Conservation (phyloP, 2,797 vertebrate genomes). For the Amblyopsis hoosieri region DNA sequence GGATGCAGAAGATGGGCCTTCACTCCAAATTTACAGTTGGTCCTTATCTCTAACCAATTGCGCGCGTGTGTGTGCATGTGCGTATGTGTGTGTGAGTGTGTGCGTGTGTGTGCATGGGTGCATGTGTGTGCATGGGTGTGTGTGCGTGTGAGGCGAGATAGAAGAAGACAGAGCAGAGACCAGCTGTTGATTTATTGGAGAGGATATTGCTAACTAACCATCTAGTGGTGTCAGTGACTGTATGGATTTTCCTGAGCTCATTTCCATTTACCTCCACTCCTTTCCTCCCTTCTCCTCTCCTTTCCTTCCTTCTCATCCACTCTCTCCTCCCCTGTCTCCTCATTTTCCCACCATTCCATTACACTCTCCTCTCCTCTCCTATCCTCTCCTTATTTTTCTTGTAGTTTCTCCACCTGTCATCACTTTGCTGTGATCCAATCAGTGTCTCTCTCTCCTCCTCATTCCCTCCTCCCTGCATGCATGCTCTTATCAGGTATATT, state of each 20-base stretch:
- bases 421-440: neutral
- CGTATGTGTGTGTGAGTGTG: slow-evolving; percentile 23
- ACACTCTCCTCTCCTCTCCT: neutral
- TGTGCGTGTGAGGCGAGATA: slow-evolving; percentile 44
- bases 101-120: slow-evolving; percentile 22
- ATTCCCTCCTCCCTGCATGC: neutral
- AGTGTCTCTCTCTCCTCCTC: neutral
- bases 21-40: slow-evolving; percentile 72
- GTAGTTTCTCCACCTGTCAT: neutral
- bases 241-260: slow-evolving; percentile 72
- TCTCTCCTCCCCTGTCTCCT: neutral
- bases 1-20: slow-evolving; percentile 62
- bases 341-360: neutral
- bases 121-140: slow-evolving; percentile 26
- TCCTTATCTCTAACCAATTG: slow-evolving; percentile 67
- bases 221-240: slow-evolving; percentile 72
- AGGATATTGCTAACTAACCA: slow-evolving; percentile 83
- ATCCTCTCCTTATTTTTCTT: neutral
- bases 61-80: slow-evolving; percentile 15
- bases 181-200: slow-evolving; percentile 78
- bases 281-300: slow-evolving; percentile 43
- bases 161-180: slow-evolving; percentile 65
- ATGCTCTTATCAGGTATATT: neutral
- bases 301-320: slow-evolving; percentile 32
- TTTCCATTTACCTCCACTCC: slow-evolving; percentile 69